A percentile compares a stretch with the other conserved stretches of the same genome.
Evolutionary conservation across 2,113 vertebrate species (phyloP).

Genomic region (Telmatochromis brachygnathus): DNA sequence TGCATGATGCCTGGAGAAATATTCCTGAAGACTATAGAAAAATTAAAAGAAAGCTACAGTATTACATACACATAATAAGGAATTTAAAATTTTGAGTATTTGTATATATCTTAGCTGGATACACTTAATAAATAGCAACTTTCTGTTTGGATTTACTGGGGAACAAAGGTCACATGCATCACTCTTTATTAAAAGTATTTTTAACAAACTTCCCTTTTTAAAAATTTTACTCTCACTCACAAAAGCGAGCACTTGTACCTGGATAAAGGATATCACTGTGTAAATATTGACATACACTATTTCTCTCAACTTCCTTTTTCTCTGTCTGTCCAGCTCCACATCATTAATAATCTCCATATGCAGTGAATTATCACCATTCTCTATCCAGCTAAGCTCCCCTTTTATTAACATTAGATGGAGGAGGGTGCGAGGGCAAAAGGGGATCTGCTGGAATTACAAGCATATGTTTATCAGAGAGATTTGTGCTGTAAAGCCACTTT

Average conservation of each 20-base stretch:
- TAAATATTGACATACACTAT: neutral
- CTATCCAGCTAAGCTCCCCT: neutral
- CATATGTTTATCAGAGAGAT: slow-evolving; percentile 67
- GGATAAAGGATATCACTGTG: neutral
- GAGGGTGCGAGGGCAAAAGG: neutral
- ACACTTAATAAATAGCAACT: neutral
- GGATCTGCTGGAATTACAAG: slow-evolving; percentile 58
- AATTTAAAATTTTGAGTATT: neutral
- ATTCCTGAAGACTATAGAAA: neutral
- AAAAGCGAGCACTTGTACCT: neutral
- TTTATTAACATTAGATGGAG: slow-evolving; percentile 40
- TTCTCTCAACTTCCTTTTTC: neutral
- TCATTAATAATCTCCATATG: slow-evolving; percentile 35
- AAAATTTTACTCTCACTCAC: neutral
- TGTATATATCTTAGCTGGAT: neutral
- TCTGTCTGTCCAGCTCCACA: neutral
- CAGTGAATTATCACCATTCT: slow-evolving; percentile 25
- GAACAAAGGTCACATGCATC: neutral
- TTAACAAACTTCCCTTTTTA: neutral
- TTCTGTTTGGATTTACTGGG: neutral
- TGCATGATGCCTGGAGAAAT: neutral
- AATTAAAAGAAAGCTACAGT: neutral
- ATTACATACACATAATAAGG: neutral
- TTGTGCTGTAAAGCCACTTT: slow-evolving; percentile 50
- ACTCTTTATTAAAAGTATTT: neutral